Conservation (phyloP, 2,888 invertebrate species). For the Siphlonurus alternatus region DNA sequence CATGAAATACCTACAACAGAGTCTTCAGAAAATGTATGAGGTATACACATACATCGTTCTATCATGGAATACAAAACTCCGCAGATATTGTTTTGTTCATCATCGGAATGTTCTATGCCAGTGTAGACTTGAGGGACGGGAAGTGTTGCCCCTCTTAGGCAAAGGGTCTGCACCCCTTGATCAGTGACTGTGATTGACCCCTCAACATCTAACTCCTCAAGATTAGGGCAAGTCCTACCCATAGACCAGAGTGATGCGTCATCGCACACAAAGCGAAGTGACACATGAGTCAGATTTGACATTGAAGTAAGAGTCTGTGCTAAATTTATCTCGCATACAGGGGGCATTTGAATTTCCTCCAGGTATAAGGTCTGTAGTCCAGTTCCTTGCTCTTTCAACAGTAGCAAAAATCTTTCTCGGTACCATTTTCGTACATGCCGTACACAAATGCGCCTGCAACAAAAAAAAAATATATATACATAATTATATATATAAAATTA, state of each 20-base stretch:
- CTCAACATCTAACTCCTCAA: conserved; percentile 12
- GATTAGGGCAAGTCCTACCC: conserved; percentile 11
- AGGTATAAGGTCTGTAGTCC: conserved; percentile 12
- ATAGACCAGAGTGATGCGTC: conserved; percentile 12
- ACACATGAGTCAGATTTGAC: conserved; percentile 11
- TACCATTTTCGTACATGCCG: conserved; percentile 13
- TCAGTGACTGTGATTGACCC: conserved; percentile 13
- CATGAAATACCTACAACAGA: conserved; percentile 5
- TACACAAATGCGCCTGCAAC: conserved; percentile 9
- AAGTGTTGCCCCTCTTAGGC: conserved; percentile 8
- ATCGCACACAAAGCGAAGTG: conserved; percentile 13
- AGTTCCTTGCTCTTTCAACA: conserved; percentile 10
- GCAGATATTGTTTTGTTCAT: background rate
- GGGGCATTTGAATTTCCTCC: conserved; percentile 13
- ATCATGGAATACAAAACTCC: background rate
- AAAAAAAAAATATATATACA: background rate
- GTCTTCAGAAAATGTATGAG: background rate
- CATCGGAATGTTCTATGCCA: background rate
- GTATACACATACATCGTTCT: background rate
- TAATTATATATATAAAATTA: background rate
- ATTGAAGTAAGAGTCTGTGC: conserved; percentile 11
- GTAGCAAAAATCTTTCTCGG: conserved; percentile 10
- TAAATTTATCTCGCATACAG: conserved; percentile 8
- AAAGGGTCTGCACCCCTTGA: conserved; percentile 11
- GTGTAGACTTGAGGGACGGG: background rate